These are phyloP conservation scores for Sterrhoptilus dennistouni DNA, from an alignment of 2,113 vertebrate species.

Conservation along the genomic window DNA sequence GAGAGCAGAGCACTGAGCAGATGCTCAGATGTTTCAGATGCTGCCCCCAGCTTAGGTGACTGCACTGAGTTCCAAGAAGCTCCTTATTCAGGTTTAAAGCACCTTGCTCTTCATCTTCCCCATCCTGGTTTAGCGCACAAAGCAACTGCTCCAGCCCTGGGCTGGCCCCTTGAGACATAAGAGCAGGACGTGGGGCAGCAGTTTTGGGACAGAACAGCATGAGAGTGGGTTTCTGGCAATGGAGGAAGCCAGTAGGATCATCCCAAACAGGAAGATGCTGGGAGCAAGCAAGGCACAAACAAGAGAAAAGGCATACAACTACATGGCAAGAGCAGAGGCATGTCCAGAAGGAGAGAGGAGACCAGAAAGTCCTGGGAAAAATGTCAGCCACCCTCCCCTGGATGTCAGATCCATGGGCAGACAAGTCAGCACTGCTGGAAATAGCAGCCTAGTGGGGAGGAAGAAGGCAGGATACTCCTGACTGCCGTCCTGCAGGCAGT, in stretches of 20 bases:
- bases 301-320: fast-evolving
- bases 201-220: neutral
- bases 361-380: neutral
- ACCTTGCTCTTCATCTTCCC: neutral
- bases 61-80: neutral
- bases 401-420: neutral
- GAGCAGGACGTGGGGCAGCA: neutral
- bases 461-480: neutral
- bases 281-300: neutral
- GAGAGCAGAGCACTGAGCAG: neutral
- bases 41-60: fast-evolving
- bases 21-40: neutral
- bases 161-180: neutral
- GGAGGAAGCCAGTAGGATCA: neutral
- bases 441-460: fast-evolving
- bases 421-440: neutral
- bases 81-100: neutral
- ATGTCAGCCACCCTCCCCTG: fast-evolving
- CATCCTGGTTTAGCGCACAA: neutral
- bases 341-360: neutral
- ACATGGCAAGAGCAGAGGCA: neutral
- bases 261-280: neutral
- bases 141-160: fast-evolving
- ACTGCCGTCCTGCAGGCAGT: neutral
- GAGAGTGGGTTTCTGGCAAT: neutral